These are phyloP conservation scores for Tragelaphus imberbis DNA, from an alignment of 2,113 vertebrate species.

Conservation along the genomic window DNA sequence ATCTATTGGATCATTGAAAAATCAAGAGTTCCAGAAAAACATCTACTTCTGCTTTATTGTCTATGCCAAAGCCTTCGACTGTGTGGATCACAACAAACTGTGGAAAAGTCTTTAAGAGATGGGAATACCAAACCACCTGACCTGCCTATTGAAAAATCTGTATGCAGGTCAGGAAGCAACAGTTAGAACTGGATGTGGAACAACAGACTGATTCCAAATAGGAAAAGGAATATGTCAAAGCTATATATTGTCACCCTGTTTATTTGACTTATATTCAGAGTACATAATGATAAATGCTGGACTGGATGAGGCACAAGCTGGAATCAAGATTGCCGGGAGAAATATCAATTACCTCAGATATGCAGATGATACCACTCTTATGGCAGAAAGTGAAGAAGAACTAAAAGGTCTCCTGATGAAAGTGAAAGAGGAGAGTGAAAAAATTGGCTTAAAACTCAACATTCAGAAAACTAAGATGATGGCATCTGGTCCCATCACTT, in stretches of 20 bases:
- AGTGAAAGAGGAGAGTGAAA: not conserved
- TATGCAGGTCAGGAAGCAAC: not conserved
- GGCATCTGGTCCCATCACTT: not conserved
- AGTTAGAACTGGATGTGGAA: not conserved
- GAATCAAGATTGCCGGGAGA: fast-evolving
- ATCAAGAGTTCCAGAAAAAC: not conserved
- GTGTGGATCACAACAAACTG: not conserved
- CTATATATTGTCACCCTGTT: not conserved
- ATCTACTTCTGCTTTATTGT: not conserved
- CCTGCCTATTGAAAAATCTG: not conserved
- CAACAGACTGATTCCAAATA: not conserved
- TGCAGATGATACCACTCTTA: not conserved
- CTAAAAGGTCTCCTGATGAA: not conserved
- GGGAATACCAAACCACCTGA: not conserved
- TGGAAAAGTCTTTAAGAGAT: not conserved
- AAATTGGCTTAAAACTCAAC: not conserved
- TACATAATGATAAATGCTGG: not conserved
- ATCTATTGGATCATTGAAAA: not conserved
- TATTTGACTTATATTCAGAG: not conserved
- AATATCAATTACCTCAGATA: not conserved
- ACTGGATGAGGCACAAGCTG: not conserved
- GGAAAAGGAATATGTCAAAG: not conserved
- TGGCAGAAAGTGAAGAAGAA: not conserved
- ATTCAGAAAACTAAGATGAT: not conserved
- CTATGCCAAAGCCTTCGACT: not conserved